Conservation (phyloP, 2,797 vertebrate species). For the Pygocentrus nattereri region DNA sequence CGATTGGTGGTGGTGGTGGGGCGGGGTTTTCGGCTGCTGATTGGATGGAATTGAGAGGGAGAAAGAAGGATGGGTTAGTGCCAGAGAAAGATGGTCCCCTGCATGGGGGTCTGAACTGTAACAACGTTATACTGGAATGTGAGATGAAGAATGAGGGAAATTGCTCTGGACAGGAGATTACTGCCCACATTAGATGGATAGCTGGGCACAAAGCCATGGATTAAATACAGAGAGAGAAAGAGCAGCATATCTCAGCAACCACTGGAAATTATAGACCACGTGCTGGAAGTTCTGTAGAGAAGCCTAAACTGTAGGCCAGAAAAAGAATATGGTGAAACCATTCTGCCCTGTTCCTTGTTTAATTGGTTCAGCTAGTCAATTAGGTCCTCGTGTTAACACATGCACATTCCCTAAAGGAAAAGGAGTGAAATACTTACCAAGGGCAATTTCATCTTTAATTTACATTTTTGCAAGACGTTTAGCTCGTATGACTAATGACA, state of each 20-base stretch:
- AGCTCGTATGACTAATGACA: slow-evolving; percentile 26
- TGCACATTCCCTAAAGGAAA: slow-evolving; percentile 67
- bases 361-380: slow-evolving; percentile 77
- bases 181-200: neutral
- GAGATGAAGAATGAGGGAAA: neutral
- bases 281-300: slow-evolving; percentile 37
- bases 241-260: neutral
- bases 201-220: neutral
- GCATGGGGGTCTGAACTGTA: slow-evolving; percentile 2
- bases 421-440: slow-evolving; percentile 55
- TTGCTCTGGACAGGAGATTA: neutral
- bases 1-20: slow-evolving; percentile 41
- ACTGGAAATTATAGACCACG: neutral
- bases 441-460: slow-evolving; percentile 46
- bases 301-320: slow-evolving; percentile 28
- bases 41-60: neutral
- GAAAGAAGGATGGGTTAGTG: neutral
- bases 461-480: slow-evolving; percentile 51
- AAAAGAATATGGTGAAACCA: slow-evolving; percentile 57
- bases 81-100: slow-evolving; percentile 3
- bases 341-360: slow-evolving; percentile 62
- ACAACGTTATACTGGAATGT: slow-evolving; percentile 21
- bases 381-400: slow-evolving; percentile 77
- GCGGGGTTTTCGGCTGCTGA: neutral
- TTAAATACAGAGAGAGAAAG: neutral